phyloP scores from a whole-genome alignment of 30 jellyfish, hydroid and myxozoan species.

The Hydractinia symbiolongicarpus region DNA sequence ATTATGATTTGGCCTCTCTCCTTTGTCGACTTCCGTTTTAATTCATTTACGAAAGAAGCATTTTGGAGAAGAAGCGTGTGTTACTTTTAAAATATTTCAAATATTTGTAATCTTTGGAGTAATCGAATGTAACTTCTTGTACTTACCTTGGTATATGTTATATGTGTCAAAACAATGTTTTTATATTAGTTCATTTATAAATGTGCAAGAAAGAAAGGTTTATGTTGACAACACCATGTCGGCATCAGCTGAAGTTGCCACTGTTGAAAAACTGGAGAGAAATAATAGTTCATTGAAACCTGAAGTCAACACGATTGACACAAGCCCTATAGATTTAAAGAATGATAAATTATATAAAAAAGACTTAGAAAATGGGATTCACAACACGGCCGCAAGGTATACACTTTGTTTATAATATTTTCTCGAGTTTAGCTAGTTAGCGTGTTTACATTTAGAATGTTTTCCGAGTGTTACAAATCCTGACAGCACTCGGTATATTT shows the following conservation, averaged over 20 bases:
- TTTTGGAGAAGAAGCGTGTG: conserved; percentile 9
- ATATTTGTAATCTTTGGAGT: not conserved
- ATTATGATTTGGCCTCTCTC: conserved; percentile 2
- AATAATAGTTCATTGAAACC: not conserved
- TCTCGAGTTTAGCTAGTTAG: too few species aligned
- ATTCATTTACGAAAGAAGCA: conserved; percentile 25
- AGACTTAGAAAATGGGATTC: not conserved
- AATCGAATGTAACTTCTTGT: too few species aligned
- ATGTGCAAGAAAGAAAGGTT: too few species aligned
- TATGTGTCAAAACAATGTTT: too few species aligned
- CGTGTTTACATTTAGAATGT: too few species aligned
- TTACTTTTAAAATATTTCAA: conserved; percentile 2
- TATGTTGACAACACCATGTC: not conserved
- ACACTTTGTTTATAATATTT: too few species aligned
- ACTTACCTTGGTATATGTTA: too few species aligned
- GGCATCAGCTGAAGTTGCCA: conserved; percentile 15
- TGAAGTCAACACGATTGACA: not conserved
- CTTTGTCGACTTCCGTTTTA: conserved; percentile 39
- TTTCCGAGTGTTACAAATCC: too few species aligned
- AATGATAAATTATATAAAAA: not conserved
- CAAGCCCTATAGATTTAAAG: conserved; percentile 7
- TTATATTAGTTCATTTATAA: too few species aligned
- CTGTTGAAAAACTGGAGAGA: not conserved
- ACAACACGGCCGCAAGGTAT: too few species aligned
- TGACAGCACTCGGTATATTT: too few species aligned